Evolutionary conservation across 2,888 invertebrate genomes (phyloP), one percentile per base, ranked within the genome.

Genomic region (Dolomedes plantarius): DNA sequence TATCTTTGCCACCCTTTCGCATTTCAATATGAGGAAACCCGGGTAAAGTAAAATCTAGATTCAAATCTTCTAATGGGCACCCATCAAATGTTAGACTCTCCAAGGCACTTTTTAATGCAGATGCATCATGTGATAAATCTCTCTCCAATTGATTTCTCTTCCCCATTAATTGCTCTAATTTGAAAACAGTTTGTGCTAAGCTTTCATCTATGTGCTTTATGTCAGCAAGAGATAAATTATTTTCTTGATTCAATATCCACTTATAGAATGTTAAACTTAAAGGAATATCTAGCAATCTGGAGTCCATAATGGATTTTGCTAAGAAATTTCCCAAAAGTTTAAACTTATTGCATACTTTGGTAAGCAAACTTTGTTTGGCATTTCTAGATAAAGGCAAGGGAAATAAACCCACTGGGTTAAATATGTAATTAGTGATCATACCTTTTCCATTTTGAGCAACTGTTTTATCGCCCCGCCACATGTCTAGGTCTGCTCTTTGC

Each of bases 281-380:
- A 73, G 98, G 98, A 89, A 99, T 94, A 93, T 99, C 99, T 88
- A 98, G 98, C 97, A 99, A 98, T 93, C 99, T 94, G 1, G 98
- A 98, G 92, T 99, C 99, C 95, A 99, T 98, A 83, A 99, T 96
- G 46, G 99, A 98, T 92, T 99, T 99, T 11, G 98, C 99, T 96
- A 99, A 97, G 91, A 99, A 97, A 91, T 98, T 98, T 32, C 99
- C 99, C 88, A 99, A 93, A 92, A 99, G 98, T 90, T 96, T 95
- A 92, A 98, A 99, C 92, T 98, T 98, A 89, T 95, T 94, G 91
- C 96, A 96, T 81, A 96, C 93, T 90, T 96, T 95, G 0, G 96
- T 95, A 83, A 97, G 93, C 23, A 90, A 90, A 65, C 90, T 94
- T 78, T 96, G 94, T 92, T 97, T 96, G 28, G 95, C 95, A 89